Conservation (phyloP, 2,797 vertebrate species). For the Atherinosoma microstoma region DNA sequence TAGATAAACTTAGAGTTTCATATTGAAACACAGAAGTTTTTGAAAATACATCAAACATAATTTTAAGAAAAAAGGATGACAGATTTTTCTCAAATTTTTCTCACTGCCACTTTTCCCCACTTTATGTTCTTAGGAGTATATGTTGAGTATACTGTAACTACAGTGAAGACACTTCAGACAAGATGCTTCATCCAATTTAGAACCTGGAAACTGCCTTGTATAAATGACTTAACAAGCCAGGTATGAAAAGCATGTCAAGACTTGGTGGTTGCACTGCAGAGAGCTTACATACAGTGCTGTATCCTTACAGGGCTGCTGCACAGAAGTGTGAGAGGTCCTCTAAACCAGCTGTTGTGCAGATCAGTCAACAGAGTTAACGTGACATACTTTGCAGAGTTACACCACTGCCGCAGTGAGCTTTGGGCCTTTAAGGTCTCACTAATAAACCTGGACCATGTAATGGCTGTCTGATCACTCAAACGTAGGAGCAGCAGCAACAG, state of each 20-base stretch:
- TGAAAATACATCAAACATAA: conserved; percentile 18
- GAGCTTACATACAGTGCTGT: conserved; percentile 86
- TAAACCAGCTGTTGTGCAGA: conserved; percentile 94
- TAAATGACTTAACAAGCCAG: conserved; percentile 86
- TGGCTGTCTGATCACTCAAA: conserved; percentile 94
- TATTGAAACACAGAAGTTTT: conserved; percentile 6
- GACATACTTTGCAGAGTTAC: conserved; percentile 94
- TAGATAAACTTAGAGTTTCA: conserved; percentile 26
- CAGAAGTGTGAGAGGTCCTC: conserved; percentile 87
- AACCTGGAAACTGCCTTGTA: conserved; percentile 90
- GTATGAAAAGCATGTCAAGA: conserved; percentile 89
- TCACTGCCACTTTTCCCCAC: no score
- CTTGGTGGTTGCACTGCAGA: conserved; percentile 84
- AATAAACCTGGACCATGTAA: conserved; percentile 94
- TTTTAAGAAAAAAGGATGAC: no score
- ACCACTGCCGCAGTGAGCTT: conserved; percentile 88
- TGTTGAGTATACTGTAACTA: conserved; percentile 69
- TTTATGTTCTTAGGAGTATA: background rate
- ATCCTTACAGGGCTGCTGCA: conserved; percentile 88
- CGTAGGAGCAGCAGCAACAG: conserved; percentile 87
- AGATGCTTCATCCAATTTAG: conserved; percentile 89
- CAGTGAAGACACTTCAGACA: conserved; percentile 83
- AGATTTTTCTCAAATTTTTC: background rate
- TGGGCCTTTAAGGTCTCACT: conserved; percentile 92
- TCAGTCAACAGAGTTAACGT: conserved; percentile 93